Evolutionary conservation across 2,113 vertebrate species (phyloP), one percentile per base, ranked within the genome.

Genomic region (Jaculus jaculus): DNA sequence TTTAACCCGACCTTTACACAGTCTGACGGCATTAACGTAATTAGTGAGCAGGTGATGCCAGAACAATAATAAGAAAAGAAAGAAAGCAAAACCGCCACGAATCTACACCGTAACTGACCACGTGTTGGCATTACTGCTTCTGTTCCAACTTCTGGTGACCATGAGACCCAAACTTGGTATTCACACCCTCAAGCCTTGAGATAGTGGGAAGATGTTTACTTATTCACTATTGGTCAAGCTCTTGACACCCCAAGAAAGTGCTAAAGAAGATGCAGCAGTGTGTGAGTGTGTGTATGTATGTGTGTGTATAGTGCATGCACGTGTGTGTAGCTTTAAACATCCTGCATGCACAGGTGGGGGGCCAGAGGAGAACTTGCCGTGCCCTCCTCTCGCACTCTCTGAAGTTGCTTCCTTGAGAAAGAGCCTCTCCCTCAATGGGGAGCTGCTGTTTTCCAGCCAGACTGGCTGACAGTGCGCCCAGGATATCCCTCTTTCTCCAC

Each of bases 41-140:
- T 97, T 95, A 96, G 85, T 69, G 94, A 96, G 84, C 94, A 97
- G 42, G 91, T n/a, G 74, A 97, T 75, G 92, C 89, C 84, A 93
- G 60, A 93, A 95, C 89, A 23, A 9, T 72, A 85, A 94, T 89
- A 90, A 63, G 58, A 37, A 42, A 11, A 54, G 66, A 58, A 26
- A 30, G 12, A 37, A 16, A 21, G 54, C 5, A 47, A 47, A n/a
- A n/a, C n/a, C n/a, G n/a, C 60, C 72, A 17, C 87, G 84, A 84
- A 18, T 92, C 92, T 90, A 73, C 47, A 20, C 34, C 66, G 18
- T 1, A 68, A 30, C 68, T 84, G 90, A 87, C 30, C 84, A n/a
- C 78, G 63, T 80, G 79, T 83, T 47, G 83, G 37, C 60, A 28
- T 61, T 71, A 66, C 54, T 80, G n/a, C 28, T 88, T 95, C 17